Evolutionary conservation across 2,888 invertebrate genomes (phyloP).

Genomic region (Dromius quadrimaculatus): DNA sequence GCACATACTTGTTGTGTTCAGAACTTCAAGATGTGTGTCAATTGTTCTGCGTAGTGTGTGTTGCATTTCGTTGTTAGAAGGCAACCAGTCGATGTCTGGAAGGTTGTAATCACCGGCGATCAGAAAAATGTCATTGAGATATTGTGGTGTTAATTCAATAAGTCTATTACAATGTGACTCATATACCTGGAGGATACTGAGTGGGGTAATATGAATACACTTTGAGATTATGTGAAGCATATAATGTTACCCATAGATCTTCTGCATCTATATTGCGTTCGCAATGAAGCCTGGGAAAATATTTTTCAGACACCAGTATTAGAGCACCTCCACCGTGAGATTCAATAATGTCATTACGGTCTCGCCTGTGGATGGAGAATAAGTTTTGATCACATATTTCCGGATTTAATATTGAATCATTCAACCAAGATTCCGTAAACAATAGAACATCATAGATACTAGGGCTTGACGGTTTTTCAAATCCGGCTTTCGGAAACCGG

Average conservation of each 20-base stretch:
- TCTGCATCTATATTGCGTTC: neutral
- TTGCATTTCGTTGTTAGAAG: neutral
- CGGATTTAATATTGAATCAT: neutral
- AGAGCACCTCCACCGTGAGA: neutral
- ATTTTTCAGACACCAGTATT: neutral
- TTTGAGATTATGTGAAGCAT: neutral
- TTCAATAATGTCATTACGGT: conserved; percentile 3
- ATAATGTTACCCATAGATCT: neutral
- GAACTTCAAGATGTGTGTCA: neutral
- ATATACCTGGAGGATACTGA: neutral
- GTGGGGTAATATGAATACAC: neutral
- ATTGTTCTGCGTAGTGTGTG: neutral
- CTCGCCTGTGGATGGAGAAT: neutral
- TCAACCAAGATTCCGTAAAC: too few species aligned
- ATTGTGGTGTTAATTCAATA: neutral
- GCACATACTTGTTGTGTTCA: too few species aligned
- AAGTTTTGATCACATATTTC: conserved; percentile 2
- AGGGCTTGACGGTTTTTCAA: too few species aligned
- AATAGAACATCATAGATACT: too few species aligned
- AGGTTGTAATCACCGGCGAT: too few species aligned
- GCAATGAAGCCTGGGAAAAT: neutral
- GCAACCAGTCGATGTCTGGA: neutral
- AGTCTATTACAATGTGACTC: neutral
- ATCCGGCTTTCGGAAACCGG: too few species aligned
- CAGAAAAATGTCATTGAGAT: neutral